Percentiles rank a stretch among this genome's conserved stretches.
Conservation (phyloP, 2,888 invertebrate species). For the Syrphus vitripennis region DNA sequence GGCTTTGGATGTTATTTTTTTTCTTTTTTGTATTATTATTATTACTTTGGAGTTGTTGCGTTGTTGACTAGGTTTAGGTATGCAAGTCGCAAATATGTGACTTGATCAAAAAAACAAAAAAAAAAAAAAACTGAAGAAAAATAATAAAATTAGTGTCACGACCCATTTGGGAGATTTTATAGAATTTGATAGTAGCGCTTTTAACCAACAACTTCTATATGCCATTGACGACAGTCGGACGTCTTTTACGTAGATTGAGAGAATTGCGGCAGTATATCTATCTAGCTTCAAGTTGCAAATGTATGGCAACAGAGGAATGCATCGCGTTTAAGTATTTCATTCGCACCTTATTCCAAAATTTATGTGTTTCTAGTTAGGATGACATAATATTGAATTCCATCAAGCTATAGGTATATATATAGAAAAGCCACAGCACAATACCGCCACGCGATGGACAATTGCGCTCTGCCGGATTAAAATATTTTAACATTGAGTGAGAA, state of each 20-base stretch:
- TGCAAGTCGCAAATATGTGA: constrained; percentile 19
- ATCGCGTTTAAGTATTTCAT: constrained; percentile 37
- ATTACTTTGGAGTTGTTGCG: constrained; percentile 8
- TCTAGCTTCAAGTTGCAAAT: neutral
- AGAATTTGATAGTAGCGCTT: constrained; percentile 44
- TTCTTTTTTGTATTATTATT: neutral
- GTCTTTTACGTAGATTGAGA: neutral
- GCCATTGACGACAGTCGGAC: neutral
- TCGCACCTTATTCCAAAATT: constrained; percentile 46
- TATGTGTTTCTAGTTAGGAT: constrained; percentile 45
- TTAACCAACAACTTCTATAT: neutral
- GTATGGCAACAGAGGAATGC: constrained; percentile 21
- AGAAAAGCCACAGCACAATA: neutral
- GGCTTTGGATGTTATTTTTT: neutral
- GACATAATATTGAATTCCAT: constrained; percentile 47
- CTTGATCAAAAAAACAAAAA: constrained; percentile 15
- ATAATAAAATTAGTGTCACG: constrained; percentile 41
- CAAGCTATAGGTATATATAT: neutral
- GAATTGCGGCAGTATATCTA: neutral
- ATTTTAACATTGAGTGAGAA: constrained; percentile 43
- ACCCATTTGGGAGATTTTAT: constrained; percentile 50
- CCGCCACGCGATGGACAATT: neutral
- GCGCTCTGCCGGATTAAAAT: constrained; percentile 59
- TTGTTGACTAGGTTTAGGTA: neutral
- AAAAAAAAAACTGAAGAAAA: neutral